Base-by-base conservation (phyloP, 2,113 vertebrate genomes). In the Trichechus manatus region DNA sequence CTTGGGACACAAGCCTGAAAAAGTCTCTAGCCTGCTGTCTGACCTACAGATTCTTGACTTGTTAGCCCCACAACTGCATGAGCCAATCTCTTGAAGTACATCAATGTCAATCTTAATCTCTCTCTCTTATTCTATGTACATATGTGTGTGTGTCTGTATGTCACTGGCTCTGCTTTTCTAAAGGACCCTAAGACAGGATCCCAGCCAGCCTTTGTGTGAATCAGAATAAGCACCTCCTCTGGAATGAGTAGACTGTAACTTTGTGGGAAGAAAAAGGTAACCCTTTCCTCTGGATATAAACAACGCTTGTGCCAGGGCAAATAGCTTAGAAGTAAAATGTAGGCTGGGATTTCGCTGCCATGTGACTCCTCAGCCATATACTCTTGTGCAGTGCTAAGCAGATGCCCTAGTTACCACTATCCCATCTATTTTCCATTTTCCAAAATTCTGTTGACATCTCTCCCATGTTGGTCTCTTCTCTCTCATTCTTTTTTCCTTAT, bases 391-490 rank as follows among this genome's bases (percentile, higher is more conserved):
- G 6, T 66, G 1, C 39, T 36, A 93, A 92, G n/a, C 27, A 80
- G 44, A 92, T 36, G 59, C 11, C 44, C 27, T 39, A 61, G 39
- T 72, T 66, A 89, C 17, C 39, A 87, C 20, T 70, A 83, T 42
- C 89, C 19, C 53, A 75, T 19, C 19, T 94, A 72, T 74, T 82
- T 91, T 92, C 23, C 68, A 33, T 78, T 91, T 90, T 83, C 50
- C 39, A 93, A 89, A 91, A 89, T 86, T 53, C 50, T 90, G 19
- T 27, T 89, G 33, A 44, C 74, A 75, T 75, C 56, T 89, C 39
- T 91, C 44, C 47, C 29, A 47, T 74, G 23, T 10, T 93, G 59
- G 63, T 25, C 31, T 90, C 50, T 87, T 89, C 68, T 84, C 47
- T 86, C 33, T 47, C 31, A 82, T 39, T 47, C 1, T 50, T 33